A percentile compares a stretch with the other conserved stretches of the same genome.
Conservation (phyloP, 1,140 invertebrate species). For the Pygmarrhopalites habei region DNA sequence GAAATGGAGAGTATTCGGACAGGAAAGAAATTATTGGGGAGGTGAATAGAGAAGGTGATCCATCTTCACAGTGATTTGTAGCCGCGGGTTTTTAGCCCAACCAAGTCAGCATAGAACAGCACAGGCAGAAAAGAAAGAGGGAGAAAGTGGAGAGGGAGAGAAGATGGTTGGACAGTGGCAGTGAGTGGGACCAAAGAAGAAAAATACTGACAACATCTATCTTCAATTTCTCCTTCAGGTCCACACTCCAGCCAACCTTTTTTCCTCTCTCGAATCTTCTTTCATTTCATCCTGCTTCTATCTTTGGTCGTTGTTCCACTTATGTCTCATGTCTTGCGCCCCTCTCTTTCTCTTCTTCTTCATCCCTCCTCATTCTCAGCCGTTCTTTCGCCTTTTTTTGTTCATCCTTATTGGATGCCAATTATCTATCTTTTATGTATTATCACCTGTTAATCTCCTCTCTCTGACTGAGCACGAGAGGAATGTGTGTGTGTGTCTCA, state of each 20-base stretch:
- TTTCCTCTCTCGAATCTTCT: neutral
- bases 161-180: conserved; percentile 4
- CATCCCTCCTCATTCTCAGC: neutral
- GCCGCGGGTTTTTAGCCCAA: conserved; percentile 5
- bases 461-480: too few relatives aligned
- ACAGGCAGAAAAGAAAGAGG: too few relatives aligned
- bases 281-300: neutral
- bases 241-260: neutral
- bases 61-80: conserved; percentile 15
- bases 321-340: too few relatives aligned
- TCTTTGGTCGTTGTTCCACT: too few relatives aligned
- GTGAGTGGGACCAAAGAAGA: neutral
- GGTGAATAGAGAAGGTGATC: conserved; percentile 14
- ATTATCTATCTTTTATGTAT: too few relatives aligned
- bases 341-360: neutral
- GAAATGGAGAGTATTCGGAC: neutral
- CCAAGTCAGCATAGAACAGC: too few relatives aligned
- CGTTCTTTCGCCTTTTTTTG: neutral
- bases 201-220: conserved; percentile 16
- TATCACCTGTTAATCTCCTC: too few relatives aligned
- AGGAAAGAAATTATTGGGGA: conserved; percentile 10
- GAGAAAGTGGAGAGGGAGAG: too few relatives aligned
- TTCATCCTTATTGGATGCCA: neutral
- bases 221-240: neutral
- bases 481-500: too few relatives aligned